A percentile compares a stretch with the other conserved stretches of the same genome.
phyloP scores from a whole-genome alignment of 2,113 vertebrate species.

The Dicaeum eximium region DNA sequence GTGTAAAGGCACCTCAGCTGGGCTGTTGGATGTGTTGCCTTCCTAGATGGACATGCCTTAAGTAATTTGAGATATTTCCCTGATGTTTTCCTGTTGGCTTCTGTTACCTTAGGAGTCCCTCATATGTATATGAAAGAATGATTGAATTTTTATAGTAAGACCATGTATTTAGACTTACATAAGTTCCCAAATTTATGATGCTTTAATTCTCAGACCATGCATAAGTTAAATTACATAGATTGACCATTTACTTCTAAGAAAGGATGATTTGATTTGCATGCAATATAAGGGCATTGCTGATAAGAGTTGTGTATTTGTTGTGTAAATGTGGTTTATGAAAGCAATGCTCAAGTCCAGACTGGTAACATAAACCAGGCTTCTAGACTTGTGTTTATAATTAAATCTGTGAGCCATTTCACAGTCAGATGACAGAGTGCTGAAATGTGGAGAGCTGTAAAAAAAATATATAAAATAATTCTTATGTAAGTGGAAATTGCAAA shows the following conservation, averaged over 20 bases:
- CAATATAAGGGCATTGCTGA: neutral
- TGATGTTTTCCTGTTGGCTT: neutral
- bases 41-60: neutral
- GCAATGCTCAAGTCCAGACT: neutral
- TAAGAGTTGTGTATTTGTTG: neutral
- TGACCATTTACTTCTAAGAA: neutral
- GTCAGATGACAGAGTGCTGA: constrained; percentile 17
- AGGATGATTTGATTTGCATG: neutral
- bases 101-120: neutral
- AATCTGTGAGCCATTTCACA: neutral
- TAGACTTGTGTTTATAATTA: neutral
- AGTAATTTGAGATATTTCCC: neutral
- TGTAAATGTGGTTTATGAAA: neutral
- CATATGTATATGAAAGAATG: neutral
- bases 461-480: neutral
- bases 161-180: neutral
- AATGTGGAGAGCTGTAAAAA: neutral
- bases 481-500: neutral
- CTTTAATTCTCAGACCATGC: neutral
- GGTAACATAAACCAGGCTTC: neutral
- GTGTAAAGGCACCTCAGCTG: neutral
- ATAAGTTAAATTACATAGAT: neutral
- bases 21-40: neutral
- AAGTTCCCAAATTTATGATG: neutral
- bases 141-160: neutral